These are phyloP conservation scores for Camponotus floridanus DNA, from an alignment of 1,140 invertebrate species.

Conservation along the genomic window DNA sequence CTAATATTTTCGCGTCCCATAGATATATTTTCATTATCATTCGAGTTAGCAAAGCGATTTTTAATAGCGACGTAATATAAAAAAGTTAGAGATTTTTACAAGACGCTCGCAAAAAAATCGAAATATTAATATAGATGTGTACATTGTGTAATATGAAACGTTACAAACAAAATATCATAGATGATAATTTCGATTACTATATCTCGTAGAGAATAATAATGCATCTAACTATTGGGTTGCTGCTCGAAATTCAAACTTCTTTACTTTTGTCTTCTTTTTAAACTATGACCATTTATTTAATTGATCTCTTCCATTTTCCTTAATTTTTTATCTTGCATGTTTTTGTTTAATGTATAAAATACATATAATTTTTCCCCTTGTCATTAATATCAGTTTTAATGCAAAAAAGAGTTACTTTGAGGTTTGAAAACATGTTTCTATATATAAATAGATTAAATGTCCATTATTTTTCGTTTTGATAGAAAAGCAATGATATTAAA, in stretches of 20 bases:
- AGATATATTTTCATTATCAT: conserved; percentile 23
- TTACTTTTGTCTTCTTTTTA: conserved; percentile 16
- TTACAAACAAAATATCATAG: not conserved
- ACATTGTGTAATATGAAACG: not conserved
- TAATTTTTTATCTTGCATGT: not conserved
- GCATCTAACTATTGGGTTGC: conserved; percentile 3
- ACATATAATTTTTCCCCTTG: not conserved
- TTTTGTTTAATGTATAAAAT: not conserved
- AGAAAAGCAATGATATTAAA: not conserved
- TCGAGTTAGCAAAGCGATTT: conserved; percentile 48
- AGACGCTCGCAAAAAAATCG: conserved; percentile 8
- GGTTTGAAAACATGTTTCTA: not conserved
- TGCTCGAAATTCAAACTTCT: not conserved
- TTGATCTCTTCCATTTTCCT: not conserved
- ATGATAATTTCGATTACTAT: not conserved
- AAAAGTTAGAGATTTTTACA: conserved; percentile 61
- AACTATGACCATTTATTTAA: not conserved
- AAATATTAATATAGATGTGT: not conserved
- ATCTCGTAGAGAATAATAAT: not conserved
- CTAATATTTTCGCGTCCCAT: conserved; percentile 13
- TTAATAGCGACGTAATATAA: conserved; percentile 56
- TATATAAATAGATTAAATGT: not conserved
- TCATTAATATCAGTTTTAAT: not conserved
- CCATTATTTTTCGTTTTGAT: not conserved
- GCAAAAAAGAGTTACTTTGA: not conserved